Base-by-base conservation (phyloP, 1,140 invertebrate genomes). In the Pomacea maculata region DNA sequence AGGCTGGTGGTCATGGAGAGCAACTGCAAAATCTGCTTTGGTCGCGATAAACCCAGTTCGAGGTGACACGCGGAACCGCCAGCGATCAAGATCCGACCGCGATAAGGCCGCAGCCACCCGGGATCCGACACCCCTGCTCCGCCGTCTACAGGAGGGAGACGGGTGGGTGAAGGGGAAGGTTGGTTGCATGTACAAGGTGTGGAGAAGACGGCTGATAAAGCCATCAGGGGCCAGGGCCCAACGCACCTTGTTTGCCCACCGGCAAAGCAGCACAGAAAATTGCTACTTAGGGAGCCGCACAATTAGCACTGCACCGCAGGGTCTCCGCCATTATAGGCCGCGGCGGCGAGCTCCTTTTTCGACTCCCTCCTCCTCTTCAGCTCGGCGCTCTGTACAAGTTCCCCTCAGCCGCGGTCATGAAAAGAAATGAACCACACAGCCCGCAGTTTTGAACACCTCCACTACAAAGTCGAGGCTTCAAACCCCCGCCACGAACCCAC, bases 181-280 rank as follows among this genome's bases (percentile, higher is more conserved):
- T 61, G 57, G 57, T 17, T 61, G 57, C 11, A 61, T 6, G 57
- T 61, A 61, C 57, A 11, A 17, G 57, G 57, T 61, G 57, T 17
- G 57, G 57, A 61, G 57, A 61, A 61, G 8, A 61, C 57, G 57
- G 34, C 57, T 17, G 57, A 61, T 61, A 61, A 61, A 61, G 57
- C 57, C 57, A 61, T 61, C 57, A 61, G 57, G 57, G 57, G 57
- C 57, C 67, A 12, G 64, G 67, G 21, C 67, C 21, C 14, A 70
- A 34, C 21, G 67, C 67, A 25, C 67, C 67, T 70, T 70, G 67
- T 70, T 70, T 70, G 67, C 67, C 67, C 67, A 70, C 14, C 67
- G 67, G 67, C 67, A 70, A 70, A 34, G 67, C 67, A n/a, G 67
- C 67, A 21, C 67, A 21, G 29, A 14, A 70, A 70, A 70, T 70